A percentile compares a stretch with the other conserved stretches of the same genome.
Evolutionary conservation across 2,113 vertebrate genomes (phyloP).

Genomic region (Onychorhynchus coronatus): DNA sequence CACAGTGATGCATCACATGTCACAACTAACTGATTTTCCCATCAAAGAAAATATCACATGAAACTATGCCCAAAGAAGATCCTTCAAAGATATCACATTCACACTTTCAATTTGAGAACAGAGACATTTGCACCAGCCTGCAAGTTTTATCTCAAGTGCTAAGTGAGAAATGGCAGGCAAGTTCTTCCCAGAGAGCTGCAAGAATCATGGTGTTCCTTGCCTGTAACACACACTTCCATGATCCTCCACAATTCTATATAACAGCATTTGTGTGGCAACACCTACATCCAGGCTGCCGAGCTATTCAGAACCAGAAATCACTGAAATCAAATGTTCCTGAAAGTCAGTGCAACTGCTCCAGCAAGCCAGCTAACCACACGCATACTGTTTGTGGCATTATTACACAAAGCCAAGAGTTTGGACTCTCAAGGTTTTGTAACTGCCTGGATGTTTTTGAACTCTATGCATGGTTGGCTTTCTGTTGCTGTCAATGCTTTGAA

Average conservation of each 20-base stretch:
- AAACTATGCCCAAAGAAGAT: not conserved
- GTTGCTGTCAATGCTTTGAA: not conserved
- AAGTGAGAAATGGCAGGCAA: not conserved
- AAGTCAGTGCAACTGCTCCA: not conserved
- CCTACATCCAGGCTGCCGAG: not conserved
- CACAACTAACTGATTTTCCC: not conserved
- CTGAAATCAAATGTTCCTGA: not conserved
- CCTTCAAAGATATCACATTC: not conserved
- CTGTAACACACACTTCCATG: not conserved
- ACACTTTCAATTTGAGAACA: not conserved
- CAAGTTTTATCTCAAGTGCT: not conserved
- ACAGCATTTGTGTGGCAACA: not conserved
- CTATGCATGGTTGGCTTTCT: fast-evolving
- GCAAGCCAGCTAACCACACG: not conserved
- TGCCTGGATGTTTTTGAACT: not conserved
- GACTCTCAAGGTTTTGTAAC: not conserved
- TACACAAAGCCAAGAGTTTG: not conserved
- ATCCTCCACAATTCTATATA: not conserved
- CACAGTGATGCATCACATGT: not conserved
- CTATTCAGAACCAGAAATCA: not conserved
- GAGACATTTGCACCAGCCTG: not conserved
- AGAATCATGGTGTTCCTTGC: not conserved
- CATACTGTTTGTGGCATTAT: not conserved
- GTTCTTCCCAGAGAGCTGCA: not conserved
- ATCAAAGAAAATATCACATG: not conserved